These are phyloP conservation scores for Lacanobia oleracea DNA, from an alignment of 2,888 invertebrate species.

Conservation along the genomic window DNA sequence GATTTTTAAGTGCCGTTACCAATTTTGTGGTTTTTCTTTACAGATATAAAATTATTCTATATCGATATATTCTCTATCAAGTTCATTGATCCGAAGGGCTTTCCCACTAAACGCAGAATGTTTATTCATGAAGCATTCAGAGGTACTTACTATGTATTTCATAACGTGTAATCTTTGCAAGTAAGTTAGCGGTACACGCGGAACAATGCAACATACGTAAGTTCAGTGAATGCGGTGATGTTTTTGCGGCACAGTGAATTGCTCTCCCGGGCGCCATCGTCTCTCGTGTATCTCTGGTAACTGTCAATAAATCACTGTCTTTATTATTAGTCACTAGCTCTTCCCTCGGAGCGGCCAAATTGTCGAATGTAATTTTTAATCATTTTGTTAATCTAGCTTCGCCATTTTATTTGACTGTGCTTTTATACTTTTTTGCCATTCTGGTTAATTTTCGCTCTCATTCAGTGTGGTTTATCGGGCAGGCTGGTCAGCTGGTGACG, in stretches of 20 bases:
- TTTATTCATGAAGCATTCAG: constrained; percentile 45
- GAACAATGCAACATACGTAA: constrained; percentile 64
- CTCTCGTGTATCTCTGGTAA: constrained; percentile 73
- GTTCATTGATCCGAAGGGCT: constrained; percentile 45
- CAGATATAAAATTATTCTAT: constrained; percentile 40
- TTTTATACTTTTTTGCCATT: constrained; percentile 19
- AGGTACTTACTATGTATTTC: constrained; percentile 23
- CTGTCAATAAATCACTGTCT: constrained; percentile 80
- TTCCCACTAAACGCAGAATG: constrained; percentile 34
- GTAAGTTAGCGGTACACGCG: constrained; percentile 60
- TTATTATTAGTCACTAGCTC: constrained; percentile 68
- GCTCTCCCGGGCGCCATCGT: constrained; percentile 76
- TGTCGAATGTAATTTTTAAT: constrained; percentile 32
- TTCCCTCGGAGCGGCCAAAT: constrained; percentile 44
- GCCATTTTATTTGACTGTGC: constrained; percentile 9
- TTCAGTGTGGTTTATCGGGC: constrained; percentile 63
- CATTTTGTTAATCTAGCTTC: constrained; percentile 23
- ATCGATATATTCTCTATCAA: constrained; percentile 8
- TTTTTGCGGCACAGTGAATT: constrained; percentile 81
- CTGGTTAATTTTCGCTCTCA: constrained; percentile 24
- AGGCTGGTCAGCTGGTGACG: constrained; percentile 71
- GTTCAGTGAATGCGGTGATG: constrained; percentile 67
- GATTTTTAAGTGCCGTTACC: constrained; percentile 58
- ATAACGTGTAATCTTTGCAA: constrained; percentile 45
- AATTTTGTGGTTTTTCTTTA: constrained; percentile 56